Percentiles rank a stretch among this genome's conserved stretches.
These are phyloP conservation scores for Emberiza fucata DNA, from an alignment of 2,113 vertebrate species.

Conservation along the genomic window DNA sequence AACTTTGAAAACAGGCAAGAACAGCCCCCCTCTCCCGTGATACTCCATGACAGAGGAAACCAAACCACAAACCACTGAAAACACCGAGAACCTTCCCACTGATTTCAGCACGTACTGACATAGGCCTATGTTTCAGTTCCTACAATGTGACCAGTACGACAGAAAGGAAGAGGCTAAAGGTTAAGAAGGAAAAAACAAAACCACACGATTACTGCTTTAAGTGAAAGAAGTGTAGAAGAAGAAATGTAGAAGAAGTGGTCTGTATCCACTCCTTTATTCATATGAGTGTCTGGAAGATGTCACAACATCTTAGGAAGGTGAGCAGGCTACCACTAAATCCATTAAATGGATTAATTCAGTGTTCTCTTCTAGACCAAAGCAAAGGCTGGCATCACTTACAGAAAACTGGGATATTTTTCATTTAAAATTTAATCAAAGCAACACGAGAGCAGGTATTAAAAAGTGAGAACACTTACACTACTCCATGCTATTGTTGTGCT, in stretches of 20 bases:
- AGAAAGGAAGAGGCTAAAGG: neutral
- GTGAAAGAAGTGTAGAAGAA: neutral
- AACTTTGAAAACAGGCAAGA: neutral
- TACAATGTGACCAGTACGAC: neutral
- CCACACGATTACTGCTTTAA: neutral
- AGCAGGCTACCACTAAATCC: neutral
- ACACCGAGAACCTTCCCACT: neutral
- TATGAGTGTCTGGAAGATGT: neutral
- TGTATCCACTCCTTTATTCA: neutral
- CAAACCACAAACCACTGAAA: neutral
- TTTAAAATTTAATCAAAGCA: neutral
- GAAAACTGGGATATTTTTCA: neutral
- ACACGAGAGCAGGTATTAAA: neutral
- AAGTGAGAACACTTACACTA: neutral
- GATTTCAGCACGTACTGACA: neutral
- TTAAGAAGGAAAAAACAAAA: neutral
- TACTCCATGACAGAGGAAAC: neutral
- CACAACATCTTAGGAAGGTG: neutral
- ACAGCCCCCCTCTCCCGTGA: neutral
- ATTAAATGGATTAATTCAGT: neutral
- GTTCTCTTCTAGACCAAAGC: neutral
- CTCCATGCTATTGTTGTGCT: neutral
- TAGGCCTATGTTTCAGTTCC: neutral
- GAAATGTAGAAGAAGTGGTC: neutral
- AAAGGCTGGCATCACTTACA: neutral